These are phyloP conservation scores for Solea solea DNA, from an alignment of 2,113 vertebrate species.

Conservation along the genomic window DNA sequence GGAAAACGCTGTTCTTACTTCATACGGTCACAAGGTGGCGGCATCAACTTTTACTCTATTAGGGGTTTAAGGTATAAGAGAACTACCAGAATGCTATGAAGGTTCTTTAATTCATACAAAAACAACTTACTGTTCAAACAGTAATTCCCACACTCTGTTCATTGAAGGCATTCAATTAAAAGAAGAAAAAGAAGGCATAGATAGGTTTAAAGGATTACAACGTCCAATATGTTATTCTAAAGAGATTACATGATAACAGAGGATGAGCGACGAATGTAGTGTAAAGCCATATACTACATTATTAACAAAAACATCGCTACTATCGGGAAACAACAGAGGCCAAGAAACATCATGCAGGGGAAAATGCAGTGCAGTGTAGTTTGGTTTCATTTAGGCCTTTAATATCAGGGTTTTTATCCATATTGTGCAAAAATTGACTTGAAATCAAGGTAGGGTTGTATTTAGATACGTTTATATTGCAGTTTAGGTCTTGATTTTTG, in stretches of 20 bases:
- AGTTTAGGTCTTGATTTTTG: too few species aligned
- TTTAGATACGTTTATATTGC: too few species aligned
- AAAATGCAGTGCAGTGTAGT: too few species aligned
- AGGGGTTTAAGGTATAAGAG: neutral
- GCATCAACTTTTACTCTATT: neutral
- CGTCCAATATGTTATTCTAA: constrained; percentile 22
- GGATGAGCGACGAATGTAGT: neutral
- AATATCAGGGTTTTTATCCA: too few species aligned
- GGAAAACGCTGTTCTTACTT: constrained; percentile 44
- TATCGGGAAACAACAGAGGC: too few species aligned
- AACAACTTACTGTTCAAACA: constrained; percentile 95
- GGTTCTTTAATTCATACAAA: constrained; percentile 2
- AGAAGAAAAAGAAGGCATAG: constrained; percentile 64
- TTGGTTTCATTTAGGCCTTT: too few species aligned
- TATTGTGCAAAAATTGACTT: too few species aligned
- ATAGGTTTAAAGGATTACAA: constrained; percentile 46
- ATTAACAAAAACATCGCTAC: too few species aligned
- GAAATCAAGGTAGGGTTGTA: too few species aligned
- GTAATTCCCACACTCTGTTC: constrained; percentile 95
- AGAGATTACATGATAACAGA: constrained; percentile 15
- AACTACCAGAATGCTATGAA: too few species aligned
- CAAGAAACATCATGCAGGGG: too few species aligned
- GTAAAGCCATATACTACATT: too few species aligned
- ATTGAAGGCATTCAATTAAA: constrained; percentile 80
- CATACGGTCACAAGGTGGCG: constrained; percentile 52